phyloP scores from a whole-genome alignment of 2,113 vertebrate genomes.

The Notarius lentiginosus region DNA sequence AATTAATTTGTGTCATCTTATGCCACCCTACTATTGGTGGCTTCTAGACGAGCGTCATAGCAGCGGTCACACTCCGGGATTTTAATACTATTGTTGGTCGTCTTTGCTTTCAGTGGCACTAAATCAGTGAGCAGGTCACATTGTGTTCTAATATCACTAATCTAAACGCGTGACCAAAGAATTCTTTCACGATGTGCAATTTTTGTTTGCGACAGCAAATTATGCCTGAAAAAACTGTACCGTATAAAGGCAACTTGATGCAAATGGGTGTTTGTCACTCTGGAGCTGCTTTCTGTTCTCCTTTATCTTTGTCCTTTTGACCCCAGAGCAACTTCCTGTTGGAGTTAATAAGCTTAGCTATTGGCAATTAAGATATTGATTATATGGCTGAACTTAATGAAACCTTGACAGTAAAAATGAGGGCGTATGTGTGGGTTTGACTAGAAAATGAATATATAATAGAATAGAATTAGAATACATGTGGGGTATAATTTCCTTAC shows the following conservation, averaged over 20 bases:
- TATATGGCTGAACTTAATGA: conserved; percentile 49
- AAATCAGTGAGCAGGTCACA: not conserved
- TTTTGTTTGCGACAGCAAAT: not conserved
- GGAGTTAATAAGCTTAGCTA: conserved; percentile 20
- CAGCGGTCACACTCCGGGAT: not conserved
- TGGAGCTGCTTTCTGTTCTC: not conserved
- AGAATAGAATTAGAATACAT: not conserved
- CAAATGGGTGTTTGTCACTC: not conserved
- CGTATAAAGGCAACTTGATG: not conserved
- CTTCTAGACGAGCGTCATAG: not conserved
- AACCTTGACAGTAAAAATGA: conserved; percentile 25
- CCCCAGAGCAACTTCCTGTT: not conserved
- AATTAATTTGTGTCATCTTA: not conserved
- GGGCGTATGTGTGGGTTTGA: too few species aligned
- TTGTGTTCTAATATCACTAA: not conserved
- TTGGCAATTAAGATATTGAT: conserved; percentile 51
- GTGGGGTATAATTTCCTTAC: conserved; percentile 32
- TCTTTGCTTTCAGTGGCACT: not conserved
- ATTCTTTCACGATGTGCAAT: not conserved
- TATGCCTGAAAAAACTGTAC: not conserved
- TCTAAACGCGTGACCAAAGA: not conserved
- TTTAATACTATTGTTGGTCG: not conserved
- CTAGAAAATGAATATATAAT: too few species aligned
- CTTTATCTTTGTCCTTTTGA: not conserved
- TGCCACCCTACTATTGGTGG: not conserved